Evolutionary conservation across 35 echinoderm and acorn worm genomes (phyloP).

Genomic region (Apostichopus japonicus): DNA sequence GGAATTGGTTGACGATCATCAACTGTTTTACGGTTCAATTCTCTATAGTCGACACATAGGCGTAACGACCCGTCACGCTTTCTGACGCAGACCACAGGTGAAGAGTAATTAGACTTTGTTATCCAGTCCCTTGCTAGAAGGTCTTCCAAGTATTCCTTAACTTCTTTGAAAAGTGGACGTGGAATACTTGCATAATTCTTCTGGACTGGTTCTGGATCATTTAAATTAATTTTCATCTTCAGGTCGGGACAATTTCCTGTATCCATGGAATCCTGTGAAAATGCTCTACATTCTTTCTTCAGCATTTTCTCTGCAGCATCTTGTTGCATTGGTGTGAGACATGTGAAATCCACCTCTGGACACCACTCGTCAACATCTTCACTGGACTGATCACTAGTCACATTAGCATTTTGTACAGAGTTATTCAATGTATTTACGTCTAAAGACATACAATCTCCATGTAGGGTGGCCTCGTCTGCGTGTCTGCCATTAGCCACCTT

Average conservation of each 20-base stretch:
- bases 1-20: slow-evolving; percentile 72
- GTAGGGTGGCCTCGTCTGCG: too few species aligned
- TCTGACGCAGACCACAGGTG: slow-evolving; percentile 70
- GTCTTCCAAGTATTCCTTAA: slow-evolving; percentile 64
- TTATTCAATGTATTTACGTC: too few species aligned
- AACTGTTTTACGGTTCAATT: too few species aligned
- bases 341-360: not conserved
- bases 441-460: too few species aligned
- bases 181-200: slow-evolving; percentile 68
- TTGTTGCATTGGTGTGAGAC: too few species aligned
- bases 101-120: slow-evolving; percentile 66
- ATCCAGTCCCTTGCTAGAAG: slow-evolving; percentile 59
- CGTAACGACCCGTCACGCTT: slow-evolving; percentile 60
- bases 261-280: slow-evolving; percentile 2
- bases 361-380: too few species aligned
- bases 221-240: too few species aligned
- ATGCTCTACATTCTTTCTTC: not conserved
- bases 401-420: too few species aligned
- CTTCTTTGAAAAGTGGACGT: slow-evolving; percentile 67
- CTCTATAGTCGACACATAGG: slow-evolving; percentile 60
- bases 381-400: too few species aligned
- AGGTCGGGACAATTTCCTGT: not conserved
- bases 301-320: not conserved
- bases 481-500: too few species aligned
- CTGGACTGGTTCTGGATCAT: slow-evolving; percentile 48